Conservation (phyloP, 1,140 invertebrate genomes). For the Drosophila leontia region DNA sequence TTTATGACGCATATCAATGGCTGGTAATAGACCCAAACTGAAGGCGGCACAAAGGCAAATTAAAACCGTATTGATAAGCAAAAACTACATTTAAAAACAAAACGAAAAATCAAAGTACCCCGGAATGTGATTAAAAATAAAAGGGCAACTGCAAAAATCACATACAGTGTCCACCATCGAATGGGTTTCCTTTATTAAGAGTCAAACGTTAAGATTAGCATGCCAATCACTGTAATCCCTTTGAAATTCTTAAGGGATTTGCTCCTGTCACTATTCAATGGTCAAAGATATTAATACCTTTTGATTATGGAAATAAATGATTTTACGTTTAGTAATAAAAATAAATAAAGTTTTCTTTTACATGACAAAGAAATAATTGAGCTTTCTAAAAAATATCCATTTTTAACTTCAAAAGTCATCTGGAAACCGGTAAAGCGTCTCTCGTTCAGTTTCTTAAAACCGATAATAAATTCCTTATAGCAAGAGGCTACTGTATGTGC, state of each 20-base stretch:
- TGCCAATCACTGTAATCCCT: background rate
- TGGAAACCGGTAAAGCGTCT: too few species aligned
- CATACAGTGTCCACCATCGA: background rate
- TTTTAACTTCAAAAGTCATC: background rate
- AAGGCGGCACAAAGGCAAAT: constrained; percentile 34
- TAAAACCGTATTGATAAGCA: constrained; percentile 55
- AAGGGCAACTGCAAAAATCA: constrained; percentile 2
- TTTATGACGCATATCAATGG: constrained; percentile 65
- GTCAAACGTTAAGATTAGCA: background rate
- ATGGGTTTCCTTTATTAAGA: background rate
- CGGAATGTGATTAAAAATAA: constrained; percentile 15
- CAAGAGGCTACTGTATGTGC: constrained; percentile 3
- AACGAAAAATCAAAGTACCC: background rate
- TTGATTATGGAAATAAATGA: background rate
- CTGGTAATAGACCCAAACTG: constrained; percentile 23
- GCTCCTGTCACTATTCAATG: background rate
- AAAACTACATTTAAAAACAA: constrained; percentile 11
- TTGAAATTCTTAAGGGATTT: background rate
- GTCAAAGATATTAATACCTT: background rate
- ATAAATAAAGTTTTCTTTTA: background rate
- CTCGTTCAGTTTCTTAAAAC: background rate
- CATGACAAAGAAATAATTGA: background rate
- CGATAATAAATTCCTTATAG: background rate
- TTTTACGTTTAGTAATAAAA: background rate
- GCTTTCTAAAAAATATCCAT: background rate